Base-by-base conservation (phyloP, 2,888 invertebrate genomes). In the Atethmia centrago region DNA sequence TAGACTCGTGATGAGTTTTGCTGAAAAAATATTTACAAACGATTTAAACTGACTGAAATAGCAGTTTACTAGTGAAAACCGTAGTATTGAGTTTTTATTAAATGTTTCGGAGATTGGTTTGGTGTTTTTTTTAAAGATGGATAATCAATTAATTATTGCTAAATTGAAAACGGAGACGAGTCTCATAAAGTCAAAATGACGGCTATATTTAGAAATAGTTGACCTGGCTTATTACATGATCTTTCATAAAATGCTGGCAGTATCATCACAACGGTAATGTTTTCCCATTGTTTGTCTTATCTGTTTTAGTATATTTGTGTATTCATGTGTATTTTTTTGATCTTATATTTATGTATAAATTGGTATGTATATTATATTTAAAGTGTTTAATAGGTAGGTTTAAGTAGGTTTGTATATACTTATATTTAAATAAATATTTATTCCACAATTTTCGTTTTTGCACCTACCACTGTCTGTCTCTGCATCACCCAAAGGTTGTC, bases 1-100 rank as follows among this genome's bases (percentile, higher is more conserved):
- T 85, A 73, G 79, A 64, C 70, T 83, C 78, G 77, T 77, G 80
- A 80, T 72, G 78, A 84, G 69, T 87, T 86, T 63, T 49, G 58
- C 64, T 82, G 79, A 66, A 87, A 87, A 85, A 86, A 86, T 85
- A 85, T 87, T 86, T 84, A 82, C 79, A 79, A 87, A 69, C 80
- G 80, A 71, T 85, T 85, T 81, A 79, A 79, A 80, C 56, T 68
- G 61, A 66, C 82, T 85, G 82, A 85, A 85, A 82, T 77, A 79
- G 74, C 75, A 75, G 68, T 69, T 71, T 67, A 21, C 49, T 68
- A 31, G 10, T 66, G 68, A 56, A 76, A 40, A 16, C 2, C 3
- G 45, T 31, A 21, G 58, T 63, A 64, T 63, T 78, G 72, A 28
- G 21, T 25, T 82, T 68, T 71, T 68, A 31, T 56, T 61, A 62